Evolutionary conservation across 2,113 vertebrate species (phyloP).

Genomic region (Australoheros scitulus): DNA sequence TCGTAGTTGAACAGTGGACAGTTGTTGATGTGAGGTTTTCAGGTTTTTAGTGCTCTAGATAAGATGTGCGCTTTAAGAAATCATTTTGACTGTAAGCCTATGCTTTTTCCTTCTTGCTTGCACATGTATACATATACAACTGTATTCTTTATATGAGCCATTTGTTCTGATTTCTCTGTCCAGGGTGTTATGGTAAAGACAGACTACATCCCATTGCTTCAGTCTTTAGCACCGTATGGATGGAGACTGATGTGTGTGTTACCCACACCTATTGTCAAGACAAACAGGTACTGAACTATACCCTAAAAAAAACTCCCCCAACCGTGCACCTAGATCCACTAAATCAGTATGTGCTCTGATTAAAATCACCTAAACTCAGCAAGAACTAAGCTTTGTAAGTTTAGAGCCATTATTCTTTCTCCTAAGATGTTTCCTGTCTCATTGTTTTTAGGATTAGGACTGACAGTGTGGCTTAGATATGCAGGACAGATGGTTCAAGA

Average conservation of each 20-base stretch:
- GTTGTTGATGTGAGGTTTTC: conserved; percentile 84
- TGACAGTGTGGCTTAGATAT: conserved; percentile 20
- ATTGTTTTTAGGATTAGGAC: conserved; percentile 29
- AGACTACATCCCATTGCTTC: conserved; percentile 92
- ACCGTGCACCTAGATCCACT: neutral
- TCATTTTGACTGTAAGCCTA: conserved; percentile 21
- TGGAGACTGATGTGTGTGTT: conserved; percentile 97
- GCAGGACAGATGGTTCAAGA: conserved; percentile 53
- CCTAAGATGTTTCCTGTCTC: neutral
- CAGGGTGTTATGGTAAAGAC: conserved; percentile 91
- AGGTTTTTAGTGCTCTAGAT: conserved; percentile 47
- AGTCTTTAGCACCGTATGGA: conserved; percentile 90
- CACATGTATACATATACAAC: neutral
- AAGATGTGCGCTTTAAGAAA: conserved; percentile 15
- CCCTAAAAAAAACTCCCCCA: neutral
- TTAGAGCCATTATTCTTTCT: neutral
- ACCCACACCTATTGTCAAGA: conserved; percentile 91
- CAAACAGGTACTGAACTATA: conserved; percentile 85
- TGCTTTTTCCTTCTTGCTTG: neutral
- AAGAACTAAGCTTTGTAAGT: conserved; percentile 10
- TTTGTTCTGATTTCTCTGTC: neutral
- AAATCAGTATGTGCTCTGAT: neutral
- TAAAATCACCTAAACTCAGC: conserved; percentile 4
- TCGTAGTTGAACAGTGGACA: conserved; percentile 98
- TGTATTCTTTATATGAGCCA: neutral